phyloP scores from a whole-genome alignment of 2,113 vertebrate species.

The Setophaga petechia region DNA sequence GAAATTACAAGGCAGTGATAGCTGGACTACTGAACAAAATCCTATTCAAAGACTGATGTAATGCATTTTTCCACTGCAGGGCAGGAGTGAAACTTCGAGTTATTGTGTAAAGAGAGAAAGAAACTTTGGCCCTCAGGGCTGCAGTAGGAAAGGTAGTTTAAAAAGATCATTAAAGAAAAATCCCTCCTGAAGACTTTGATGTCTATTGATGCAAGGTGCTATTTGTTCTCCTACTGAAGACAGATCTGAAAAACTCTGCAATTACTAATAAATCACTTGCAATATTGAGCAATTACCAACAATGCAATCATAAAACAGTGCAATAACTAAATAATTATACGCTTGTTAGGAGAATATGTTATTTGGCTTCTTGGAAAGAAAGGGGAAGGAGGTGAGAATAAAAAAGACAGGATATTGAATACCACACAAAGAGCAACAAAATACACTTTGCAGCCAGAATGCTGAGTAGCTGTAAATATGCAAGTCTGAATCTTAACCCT shows the following conservation, averaged over 20 bases:
- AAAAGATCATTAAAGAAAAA: slow-evolving; percentile 36
- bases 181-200: slow-evolving; percentile 13
- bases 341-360: slow-evolving; percentile 18
- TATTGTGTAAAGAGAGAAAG: slow-evolving; percentile 27
- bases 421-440: slow-evolving; percentile 1
- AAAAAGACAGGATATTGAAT: slow-evolving; percentile 41
- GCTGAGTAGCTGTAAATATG: background rate
- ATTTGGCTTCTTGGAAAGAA: slow-evolving; percentile 6
- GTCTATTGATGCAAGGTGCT: slow-evolving; percentile 42
- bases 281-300: slow-evolving; percentile 57
- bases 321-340: slow-evolving; percentile 55
- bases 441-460: background rate
- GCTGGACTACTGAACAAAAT: background rate
- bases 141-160: background rate
- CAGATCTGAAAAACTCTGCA: slow-evolving; percentile 38
- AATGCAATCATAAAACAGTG: slow-evolving; percentile 42
- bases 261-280: slow-evolving; percentile 57
- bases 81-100: background rate
- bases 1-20: background rate
- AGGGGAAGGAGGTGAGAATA: slow-evolving; percentile 1
- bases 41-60: background rate
- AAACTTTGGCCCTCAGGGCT: background rate
- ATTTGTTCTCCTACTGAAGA: slow-evolving; percentile 38
- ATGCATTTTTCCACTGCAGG: slow-evolving; percentile 16
- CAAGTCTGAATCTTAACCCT: background rate